Evolutionary conservation across 2,113 vertebrate genomes (phyloP).

Genomic region (Telmatochromis brichardi): DNA sequence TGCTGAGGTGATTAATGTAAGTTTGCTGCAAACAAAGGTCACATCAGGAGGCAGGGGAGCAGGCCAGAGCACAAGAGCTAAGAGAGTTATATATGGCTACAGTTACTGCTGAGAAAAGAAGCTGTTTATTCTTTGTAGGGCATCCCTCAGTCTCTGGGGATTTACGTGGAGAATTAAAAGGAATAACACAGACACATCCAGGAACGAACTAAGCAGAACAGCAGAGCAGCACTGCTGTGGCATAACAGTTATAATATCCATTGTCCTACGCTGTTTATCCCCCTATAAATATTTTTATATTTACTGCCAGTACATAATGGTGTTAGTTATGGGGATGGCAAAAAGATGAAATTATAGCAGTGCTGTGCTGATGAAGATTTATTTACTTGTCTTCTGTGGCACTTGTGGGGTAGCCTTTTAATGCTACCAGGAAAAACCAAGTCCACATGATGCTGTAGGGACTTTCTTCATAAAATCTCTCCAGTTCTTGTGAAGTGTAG

Average conservation of each 20-base stretch:
- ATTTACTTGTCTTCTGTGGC: background rate
- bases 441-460: background rate
- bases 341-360: background rate
- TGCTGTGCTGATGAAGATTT: background rate
- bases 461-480: background rate
- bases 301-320: background rate
- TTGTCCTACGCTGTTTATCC: background rate
- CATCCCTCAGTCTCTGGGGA: constrained; percentile 7
- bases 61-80: constrained; percentile 12
- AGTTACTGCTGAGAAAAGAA: constrained; percentile 22
- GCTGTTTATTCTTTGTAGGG: constrained; percentile 19
- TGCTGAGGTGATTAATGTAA: constrained; percentile 68
- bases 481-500: background rate
- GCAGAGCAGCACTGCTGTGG: background rate
- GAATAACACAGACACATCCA: background rate
- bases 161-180: background rate
- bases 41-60: constrained; percentile 26
- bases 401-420: background rate
- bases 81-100: constrained; percentile 22
- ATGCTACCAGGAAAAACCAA: background rate
- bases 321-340: background rate
- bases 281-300: background rate
- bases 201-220: background rate
- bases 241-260: background rate
- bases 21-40: constrained; percentile 64